Conservation (phyloP, 2,888 invertebrate species). For the Acanthoscelides obtectus region DNA sequence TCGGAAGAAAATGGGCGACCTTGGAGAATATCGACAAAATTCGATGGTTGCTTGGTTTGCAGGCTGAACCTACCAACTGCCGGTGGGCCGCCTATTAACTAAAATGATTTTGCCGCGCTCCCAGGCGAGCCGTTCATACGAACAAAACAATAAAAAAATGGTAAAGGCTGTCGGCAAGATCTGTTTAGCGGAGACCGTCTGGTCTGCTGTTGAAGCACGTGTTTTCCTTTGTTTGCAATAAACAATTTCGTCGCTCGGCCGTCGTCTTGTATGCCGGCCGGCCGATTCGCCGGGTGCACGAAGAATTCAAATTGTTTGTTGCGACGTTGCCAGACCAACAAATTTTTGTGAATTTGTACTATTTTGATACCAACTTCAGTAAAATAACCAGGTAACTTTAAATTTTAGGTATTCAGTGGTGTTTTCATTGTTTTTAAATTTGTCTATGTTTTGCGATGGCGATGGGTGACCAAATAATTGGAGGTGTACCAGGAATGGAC, state of each 20-base stretch:
- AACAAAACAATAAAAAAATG: not conserved
- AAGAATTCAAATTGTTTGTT: not conserved
- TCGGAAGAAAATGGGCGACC: not conserved
- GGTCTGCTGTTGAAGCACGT: conserved; percentile 22
- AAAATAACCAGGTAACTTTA: no score
- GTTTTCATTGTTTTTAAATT: no score
- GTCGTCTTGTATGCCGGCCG: conserved; percentile 7
- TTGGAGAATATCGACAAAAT: not conserved
- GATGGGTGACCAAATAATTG: no score
- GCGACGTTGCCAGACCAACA: not conserved
- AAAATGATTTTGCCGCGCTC: not conserved
- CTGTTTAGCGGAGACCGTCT: conserved; percentile 4
- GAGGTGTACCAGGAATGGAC: no score
- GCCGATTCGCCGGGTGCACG: not conserved
- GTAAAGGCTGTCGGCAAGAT: conserved; percentile 4
- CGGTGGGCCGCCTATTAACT: not conserved
- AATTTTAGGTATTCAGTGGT: no score
- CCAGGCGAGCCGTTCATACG: not conserved
- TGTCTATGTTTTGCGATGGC: no score
- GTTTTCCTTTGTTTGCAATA: conserved; percentile 29
- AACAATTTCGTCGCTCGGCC: conserved; percentile 14
- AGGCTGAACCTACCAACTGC: not conserved
- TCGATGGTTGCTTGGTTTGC: not conserved
- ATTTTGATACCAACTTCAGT: no score
- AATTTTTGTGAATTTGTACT: no score